Evolutionary conservation across 2,888 invertebrate genomes (phyloP), one percentile per base, ranked within the genome.

Genomic region (Marasmarcha lunaedactyla): DNA sequence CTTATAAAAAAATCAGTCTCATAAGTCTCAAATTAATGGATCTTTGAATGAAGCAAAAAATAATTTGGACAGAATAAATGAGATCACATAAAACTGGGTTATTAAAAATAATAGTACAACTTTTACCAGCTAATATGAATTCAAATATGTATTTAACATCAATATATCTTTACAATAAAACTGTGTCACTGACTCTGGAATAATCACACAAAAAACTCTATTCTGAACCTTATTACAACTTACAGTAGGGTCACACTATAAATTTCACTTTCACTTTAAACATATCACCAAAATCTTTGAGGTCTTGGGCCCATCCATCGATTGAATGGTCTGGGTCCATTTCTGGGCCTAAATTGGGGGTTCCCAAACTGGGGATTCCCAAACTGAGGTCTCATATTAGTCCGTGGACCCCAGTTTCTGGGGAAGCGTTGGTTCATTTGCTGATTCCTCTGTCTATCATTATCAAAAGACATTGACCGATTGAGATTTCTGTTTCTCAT

Each of bases 241-340:
- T 12, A 15, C 27, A 42, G 27, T 45, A 14, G 36, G 30, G 13
- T 14, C 44, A 45, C 43, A 45, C 54, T 54, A 57, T 54, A 51
- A 49, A 45, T 49, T 53, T 47, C 53, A 20, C 20, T 20, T 20
- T 3, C 20, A 20, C 20, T 20, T n/a, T n/a, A 7, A 20, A 20
- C 20, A 49, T 40, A 54, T 79, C 78, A 83, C 81, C 81, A 87
- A 63, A 86, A 63, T 59, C 85, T 54, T 57, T 70, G 51, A 42
- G 73, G 52, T 53, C 85, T 43, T 25, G 85, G 61, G 41, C 74
- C 64, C 57, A 70, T 54, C 76, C 78, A 63, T 53, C 78, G 46
- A 48, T 66, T 59, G 10, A 72, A 59, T n/a, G 71, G 49, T 52
- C 83, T 52, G 34, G 77, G 83, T 43, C 74, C 53, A 45, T 69